Conservation (phyloP, 2,888 invertebrate species). For the Piscicola geometra region DNA sequence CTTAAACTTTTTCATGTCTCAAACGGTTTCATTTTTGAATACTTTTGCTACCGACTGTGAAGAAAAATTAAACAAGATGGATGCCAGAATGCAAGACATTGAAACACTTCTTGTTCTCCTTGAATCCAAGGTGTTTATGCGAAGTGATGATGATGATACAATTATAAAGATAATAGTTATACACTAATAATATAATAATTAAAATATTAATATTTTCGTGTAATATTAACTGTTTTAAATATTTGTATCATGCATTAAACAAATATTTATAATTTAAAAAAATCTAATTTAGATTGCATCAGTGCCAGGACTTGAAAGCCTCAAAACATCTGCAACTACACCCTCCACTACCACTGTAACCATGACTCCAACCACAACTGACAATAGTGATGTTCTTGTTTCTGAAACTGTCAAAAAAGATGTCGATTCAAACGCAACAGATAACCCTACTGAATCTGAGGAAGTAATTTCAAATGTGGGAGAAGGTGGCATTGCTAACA, state of each 20-base stretch:
- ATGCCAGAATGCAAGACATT: slow-evolving; percentile 16
- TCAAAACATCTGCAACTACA: not conserved
- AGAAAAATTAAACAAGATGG: slow-evolving; percentile 6
- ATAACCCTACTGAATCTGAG: not conserved
- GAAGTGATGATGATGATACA: too few relatives aligned
- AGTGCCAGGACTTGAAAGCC: slow-evolving; percentile 8
- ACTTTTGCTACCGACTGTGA: slow-evolving; percentile 14
- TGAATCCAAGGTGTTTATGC: slow-evolving; percentile 24
- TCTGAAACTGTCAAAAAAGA: too few relatives aligned
- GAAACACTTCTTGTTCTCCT: slow-evolving; percentile 17
- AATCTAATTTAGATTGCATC: slow-evolving; percentile 20
- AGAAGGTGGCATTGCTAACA: not conserved
- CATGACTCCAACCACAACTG: too few relatives aligned
- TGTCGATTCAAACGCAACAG: not conserved
- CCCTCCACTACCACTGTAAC: not conserved
- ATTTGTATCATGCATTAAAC: too few relatives aligned
- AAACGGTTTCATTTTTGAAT: slow-evolving; percentile 17
- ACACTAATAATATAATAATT: not conserved
- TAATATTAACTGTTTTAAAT: too few relatives aligned
- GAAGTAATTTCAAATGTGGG: not conserved
- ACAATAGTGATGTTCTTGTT: too few relatives aligned
- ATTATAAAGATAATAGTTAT: not conserved
- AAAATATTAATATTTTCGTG: not conserved
- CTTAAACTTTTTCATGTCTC: slow-evolving; percentile 14
- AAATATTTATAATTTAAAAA: too few relatives aligned